phyloP scores from a whole-genome alignment of 2,888 invertebrate genomes.

The Tortrix viridana region DNA sequence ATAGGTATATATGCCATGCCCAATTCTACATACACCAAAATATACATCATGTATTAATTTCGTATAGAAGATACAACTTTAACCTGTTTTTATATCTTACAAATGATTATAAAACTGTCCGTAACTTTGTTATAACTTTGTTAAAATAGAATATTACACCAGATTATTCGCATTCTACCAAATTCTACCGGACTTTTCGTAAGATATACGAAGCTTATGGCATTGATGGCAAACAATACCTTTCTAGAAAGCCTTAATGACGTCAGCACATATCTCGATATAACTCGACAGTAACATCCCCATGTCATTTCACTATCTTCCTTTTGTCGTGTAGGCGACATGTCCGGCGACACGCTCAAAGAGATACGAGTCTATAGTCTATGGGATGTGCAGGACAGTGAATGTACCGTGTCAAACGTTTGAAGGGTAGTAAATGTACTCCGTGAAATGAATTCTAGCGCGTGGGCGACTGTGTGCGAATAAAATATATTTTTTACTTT shows the following conservation, averaged over 20 bases:
- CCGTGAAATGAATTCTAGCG: background rate
- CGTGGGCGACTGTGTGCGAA: background rate
- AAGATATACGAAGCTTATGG: too few relatives aligned
- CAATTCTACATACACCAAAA: too few relatives aligned
- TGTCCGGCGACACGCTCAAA: slow-evolving; percentile 9
- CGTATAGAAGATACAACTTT: too few relatives aligned
- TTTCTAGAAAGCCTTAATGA: background rate
- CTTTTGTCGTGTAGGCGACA: slow-evolving; percentile 13
- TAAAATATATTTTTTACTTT: background rate
- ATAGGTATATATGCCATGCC: too few relatives aligned
- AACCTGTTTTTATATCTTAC: too few relatives aligned
- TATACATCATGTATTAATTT: too few relatives aligned
- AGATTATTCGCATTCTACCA: too few relatives aligned
- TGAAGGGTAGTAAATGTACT: background rate
- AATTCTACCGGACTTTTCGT: too few relatives aligned
- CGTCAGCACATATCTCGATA: background rate
- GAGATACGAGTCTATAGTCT: slow-evolving; percentile 10
- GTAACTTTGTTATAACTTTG: too few relatives aligned
- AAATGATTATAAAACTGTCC: too few relatives aligned
- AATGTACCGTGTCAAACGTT: background rate
- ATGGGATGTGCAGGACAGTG: background rate
- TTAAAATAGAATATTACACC: too few relatives aligned
- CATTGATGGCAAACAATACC: too few relatives aligned
- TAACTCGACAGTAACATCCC: slow-evolving; percentile 5
- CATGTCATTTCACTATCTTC: slow-evolving; percentile 12